phyloP scores from a whole-genome alignment of 2,888 invertebrate species.

The Corythucha ciliata region DNA sequence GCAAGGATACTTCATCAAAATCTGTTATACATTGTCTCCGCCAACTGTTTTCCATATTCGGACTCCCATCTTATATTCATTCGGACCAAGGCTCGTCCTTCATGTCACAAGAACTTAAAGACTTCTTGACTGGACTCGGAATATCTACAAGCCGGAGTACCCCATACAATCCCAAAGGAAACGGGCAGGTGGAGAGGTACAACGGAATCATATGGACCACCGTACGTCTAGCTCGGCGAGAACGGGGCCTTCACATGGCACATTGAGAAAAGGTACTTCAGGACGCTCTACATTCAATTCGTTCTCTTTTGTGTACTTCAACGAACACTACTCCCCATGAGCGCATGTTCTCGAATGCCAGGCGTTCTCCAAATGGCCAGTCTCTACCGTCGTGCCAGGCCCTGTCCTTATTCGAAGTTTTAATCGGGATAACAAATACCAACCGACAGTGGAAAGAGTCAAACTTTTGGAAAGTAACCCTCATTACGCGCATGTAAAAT shows the following conservation, averaged over 20 bases:
- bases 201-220: constrained; percentile 11
- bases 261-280: constrained; percentile 28
- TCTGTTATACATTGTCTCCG: constrained; percentile 15
- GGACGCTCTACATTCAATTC: constrained; percentile 28
- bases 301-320: constrained; percentile 29
- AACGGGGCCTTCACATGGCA: constrained; percentile 3
- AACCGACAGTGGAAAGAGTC: constrained; percentile 30
- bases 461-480: constrained; percentile 26
- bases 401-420: constrained; percentile 1
- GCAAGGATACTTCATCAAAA: constrained; percentile 15
- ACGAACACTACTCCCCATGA: constrained; percentile 30
- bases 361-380: constrained; percentile 1
- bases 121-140: neutral
- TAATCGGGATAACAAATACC: constrained; percentile 25
- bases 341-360: constrained; percentile 19
- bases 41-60: constrained; percentile 7
- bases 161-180: constrained; percentile 17
- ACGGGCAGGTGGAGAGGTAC: constrained; percentile 2
- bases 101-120: constrained; percentile 9
- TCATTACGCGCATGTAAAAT: constrained; percentile 6
- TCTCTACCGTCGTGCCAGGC: constrained; percentile 12
- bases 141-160: constrained; percentile 17
- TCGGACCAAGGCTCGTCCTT: constrained; percentile 6
- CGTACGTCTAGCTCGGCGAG: constrained; percentile 21
- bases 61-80: constrained; percentile 13